Conservation (phyloP, 2,113 vertebrate species). For the Arizona elegans region DNA sequence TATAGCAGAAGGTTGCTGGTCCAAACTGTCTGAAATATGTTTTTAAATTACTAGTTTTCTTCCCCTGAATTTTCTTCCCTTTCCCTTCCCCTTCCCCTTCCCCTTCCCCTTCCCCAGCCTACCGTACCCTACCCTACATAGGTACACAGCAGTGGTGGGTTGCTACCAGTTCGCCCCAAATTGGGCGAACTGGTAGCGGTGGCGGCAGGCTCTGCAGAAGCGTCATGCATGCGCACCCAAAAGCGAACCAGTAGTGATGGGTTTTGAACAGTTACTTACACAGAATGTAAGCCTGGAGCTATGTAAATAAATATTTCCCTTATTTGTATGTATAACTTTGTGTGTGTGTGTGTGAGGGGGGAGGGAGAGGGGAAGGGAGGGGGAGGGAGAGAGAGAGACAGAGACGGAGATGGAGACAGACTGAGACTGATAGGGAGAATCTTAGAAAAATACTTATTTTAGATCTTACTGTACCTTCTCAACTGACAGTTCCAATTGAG, state of each 20-base stretch:
- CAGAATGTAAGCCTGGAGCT: neutral
- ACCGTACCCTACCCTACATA: neutral
- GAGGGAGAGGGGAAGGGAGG: no score
- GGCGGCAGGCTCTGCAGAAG: no score
- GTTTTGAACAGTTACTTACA: neutral
- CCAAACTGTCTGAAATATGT: neutral
- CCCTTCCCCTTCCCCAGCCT: neutral
- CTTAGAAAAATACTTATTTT: neutral
- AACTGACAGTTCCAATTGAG: neutral
- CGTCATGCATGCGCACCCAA: no score
- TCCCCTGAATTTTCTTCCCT: neutral
- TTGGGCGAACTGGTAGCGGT: no score
- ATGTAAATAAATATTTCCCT: neutral
- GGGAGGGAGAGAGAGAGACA: neutral
- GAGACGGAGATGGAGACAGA: no score
- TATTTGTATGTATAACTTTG: neutral
- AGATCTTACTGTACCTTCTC: neutral
- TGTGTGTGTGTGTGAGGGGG: neutral
- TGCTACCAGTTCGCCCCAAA: no score
- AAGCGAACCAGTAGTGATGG: no score
- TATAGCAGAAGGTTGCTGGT: neutral
- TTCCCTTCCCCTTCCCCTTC: neutral
- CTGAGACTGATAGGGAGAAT: neutral
- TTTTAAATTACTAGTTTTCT: neutral
- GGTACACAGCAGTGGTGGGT: neutral